Evolutionary conservation across 37 sponge, comb jelly and placozoan species (phyloP).

Genomic region (Haliclona indistincta): DNA sequence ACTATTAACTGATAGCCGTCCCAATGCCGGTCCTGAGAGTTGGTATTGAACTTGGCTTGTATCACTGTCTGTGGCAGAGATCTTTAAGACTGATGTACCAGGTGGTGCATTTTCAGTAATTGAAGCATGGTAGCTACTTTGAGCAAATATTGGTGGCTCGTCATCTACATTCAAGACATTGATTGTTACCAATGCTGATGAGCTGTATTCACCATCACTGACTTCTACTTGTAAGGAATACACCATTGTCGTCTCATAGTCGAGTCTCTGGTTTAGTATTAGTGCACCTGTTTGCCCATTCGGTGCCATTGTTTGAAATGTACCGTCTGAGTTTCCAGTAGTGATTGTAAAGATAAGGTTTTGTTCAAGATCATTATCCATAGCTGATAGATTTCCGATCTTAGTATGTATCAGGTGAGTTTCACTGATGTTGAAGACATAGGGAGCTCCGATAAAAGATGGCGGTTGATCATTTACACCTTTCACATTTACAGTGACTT

Average conservation of each 20-base stretch:
- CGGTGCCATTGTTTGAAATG: conserved; percentile 16
- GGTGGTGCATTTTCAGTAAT: conserved; percentile 31
- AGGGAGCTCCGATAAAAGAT: not conserved
- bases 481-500: conserved; percentile 1
- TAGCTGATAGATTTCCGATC: conserved; percentile 5
- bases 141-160: conserved; percentile 44
- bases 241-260: conserved; percentile 28
- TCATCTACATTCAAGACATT: conserved; percentile 46
- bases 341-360: conserved; percentile 27
- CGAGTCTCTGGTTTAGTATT: conserved; percentile 16
- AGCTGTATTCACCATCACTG: conserved; percentile 32
- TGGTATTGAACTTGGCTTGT: conserved; percentile 23
- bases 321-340: conserved; percentile 20
- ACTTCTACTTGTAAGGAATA: conserved; percentile 35
- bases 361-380: conserved; percentile 33
- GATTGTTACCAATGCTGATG: conserved; percentile 19
- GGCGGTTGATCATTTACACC: conserved; percentile 54
- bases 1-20: conserved; percentile 26
- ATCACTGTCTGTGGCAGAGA: conserved; percentile 38
- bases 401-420: not conserved
- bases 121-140: not conserved
- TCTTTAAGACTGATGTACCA: conserved; percentile 21
- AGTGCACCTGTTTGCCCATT: not conserved
- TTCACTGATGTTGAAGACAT: conserved; percentile 15
- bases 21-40: conserved; percentile 29